Evolutionary conservation across 92 coral and sea anemone species (phyloP).

Genomic region (Paragorgia papillata): DNA sequence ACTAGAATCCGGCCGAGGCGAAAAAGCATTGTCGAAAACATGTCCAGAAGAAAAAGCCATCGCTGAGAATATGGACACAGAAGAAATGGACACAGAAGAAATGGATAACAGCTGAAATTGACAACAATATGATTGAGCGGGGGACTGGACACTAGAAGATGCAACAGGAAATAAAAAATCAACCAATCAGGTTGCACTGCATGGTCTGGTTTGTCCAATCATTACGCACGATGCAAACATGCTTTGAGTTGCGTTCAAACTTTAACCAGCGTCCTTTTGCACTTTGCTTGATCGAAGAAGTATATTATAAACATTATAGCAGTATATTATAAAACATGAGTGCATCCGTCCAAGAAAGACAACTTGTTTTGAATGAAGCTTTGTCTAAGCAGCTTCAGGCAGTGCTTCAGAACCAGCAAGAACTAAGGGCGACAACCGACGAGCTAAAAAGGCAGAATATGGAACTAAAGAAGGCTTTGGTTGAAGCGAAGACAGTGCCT

Average conservation of each 20-base stretch:
- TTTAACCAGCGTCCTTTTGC: background rate
- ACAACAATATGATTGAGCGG: background rate
- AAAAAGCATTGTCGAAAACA: background rate
- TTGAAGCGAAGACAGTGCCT: background rate
- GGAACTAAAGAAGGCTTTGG: conserved; percentile 6
- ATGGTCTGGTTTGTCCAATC: too few relatives aligned
- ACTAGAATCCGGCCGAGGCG: background rate
- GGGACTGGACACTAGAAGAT: background rate
- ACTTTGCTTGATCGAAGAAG: background rate
- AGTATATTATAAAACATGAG: background rate
- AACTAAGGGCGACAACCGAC: conserved; percentile 4
- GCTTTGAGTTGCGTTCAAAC: too few relatives aligned
- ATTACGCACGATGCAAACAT: background rate
- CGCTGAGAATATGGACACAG: background rate
- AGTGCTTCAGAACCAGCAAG: background rate
- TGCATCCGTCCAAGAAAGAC: conserved; percentile 2
- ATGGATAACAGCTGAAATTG: background rate
- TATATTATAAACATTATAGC: background rate
- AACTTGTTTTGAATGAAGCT: conserved; percentile 15
- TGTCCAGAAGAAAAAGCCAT: background rate
- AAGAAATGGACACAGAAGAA: background rate
- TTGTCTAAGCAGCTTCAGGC: conserved; percentile 1
- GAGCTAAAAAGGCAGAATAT: background rate
- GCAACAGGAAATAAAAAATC: background rate
- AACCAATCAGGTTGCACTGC: background rate